These are phyloP conservation scores for Gymnoscelis rufifasciata DNA, from an alignment of 2,888 invertebrate species.

Conservation along the genomic window DNA sequence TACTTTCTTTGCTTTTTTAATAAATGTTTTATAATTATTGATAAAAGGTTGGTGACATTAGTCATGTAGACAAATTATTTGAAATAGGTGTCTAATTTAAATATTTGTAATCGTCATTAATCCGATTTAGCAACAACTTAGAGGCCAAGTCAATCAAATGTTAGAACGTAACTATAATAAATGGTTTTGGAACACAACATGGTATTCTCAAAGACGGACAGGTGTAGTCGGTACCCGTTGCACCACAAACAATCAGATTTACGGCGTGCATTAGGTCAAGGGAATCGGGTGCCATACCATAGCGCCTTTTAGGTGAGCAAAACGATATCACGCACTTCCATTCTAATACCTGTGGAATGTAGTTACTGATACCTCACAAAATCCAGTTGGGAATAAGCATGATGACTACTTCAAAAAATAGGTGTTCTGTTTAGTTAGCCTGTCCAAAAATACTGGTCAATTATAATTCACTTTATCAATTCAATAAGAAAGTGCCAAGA, in stretches of 20 bases:
- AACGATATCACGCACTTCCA: conserved; percentile 36
- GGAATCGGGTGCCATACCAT: conserved; percentile 57
- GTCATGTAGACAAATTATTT: no score
- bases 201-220: conserved; percentile 38
- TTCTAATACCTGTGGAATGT: conserved; percentile 43
- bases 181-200: conserved; percentile 6
- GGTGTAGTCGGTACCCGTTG: conserved; percentile 26
- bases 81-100: conserved; percentile 10
- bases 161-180: conserved; percentile 9
- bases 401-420: no score
- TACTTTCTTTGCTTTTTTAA: no score
- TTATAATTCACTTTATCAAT: no score
- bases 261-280: conserved; percentile 59
- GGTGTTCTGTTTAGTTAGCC: no score
- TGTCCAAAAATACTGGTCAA: no score
- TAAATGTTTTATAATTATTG: no score
- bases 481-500: no score
- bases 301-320: conserved; percentile 41
- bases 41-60: no score
- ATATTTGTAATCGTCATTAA: conserved; percentile 10
- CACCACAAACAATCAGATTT: conserved; percentile 44
- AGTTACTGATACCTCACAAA: conserved; percentile 3
- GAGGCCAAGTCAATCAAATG: conserved; percentile 29
- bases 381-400: not conserved
- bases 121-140: conserved; percentile 12